Evolutionary conservation across 2,797 vertebrate species (phyloP).

Genomic region (Hoplostethus atlanticus): DNA sequence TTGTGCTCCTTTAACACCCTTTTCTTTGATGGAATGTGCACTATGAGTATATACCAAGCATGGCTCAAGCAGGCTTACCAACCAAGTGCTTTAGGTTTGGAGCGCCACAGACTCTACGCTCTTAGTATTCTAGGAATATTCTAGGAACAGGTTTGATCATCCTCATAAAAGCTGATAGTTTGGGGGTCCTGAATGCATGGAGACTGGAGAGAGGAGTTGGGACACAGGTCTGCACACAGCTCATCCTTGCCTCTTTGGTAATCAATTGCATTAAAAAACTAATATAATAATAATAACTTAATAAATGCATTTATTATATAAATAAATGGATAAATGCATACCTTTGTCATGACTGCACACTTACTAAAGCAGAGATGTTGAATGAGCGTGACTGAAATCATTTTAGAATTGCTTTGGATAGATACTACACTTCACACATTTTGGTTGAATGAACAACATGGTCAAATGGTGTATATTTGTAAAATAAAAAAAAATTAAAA

Average conservation of each 20-base stretch:
- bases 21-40: constrained; percentile 31
- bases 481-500: constrained; percentile 26
- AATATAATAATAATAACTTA: not conserved
- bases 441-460: not conserved
- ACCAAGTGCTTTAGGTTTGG: constrained; percentile 39
- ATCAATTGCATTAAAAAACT: no score
- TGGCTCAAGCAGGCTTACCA: constrained; percentile 42
- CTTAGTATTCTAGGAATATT: constrained; percentile 56
- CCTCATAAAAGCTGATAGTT: not conserved
- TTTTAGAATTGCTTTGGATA: not conserved
- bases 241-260: no score
- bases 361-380: not conserved
- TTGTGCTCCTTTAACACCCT: constrained; percentile 21
- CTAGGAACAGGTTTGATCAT: not conserved
- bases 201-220: not conserved
- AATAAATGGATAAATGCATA: not conserved
- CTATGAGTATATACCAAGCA: constrained; percentile 24
- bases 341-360: not conserved
- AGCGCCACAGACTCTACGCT: constrained; percentile 30
- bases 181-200: constrained; percentile 5
- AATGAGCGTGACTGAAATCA: not conserved
- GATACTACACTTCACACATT: not conserved
- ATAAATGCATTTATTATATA: not conserved
- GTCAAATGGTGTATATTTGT: not conserved
- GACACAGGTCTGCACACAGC: not conserved